Base-by-base conservation (phyloP, 2,888 invertebrate species). In the Brenthis hecate region DNA sequence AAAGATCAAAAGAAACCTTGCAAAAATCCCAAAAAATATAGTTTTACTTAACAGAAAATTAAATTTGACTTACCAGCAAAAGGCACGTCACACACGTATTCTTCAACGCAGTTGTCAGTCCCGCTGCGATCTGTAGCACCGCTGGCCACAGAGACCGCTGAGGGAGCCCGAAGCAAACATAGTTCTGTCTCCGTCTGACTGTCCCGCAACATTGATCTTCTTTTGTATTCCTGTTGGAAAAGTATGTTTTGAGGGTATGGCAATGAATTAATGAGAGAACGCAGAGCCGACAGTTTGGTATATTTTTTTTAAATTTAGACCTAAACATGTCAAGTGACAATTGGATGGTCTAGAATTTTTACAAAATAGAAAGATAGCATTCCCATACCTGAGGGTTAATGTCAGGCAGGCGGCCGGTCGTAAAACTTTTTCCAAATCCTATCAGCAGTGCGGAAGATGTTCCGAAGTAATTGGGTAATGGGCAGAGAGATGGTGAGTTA, bases 161-260 rank as follows among this genome's bases (percentile, higher is more conserved):
- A 96, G 75, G 96, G 95, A 77, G 96, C 97, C 82, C 97, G 96
- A n/a, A 94, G 80, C 94, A 96, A 74, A 94, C 94, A 85, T 93
- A 95, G 80, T 93, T 96, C 96, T 2, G 96, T 97, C 86, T 97
- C 96, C 4, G 97, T 97, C 86, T 97, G 97, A 93, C 96, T 97
- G 89, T 97, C 97, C 73, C 96, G 95, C 13, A 91, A 81, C 56
- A 81, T 82, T 11, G 97, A 97, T 75, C 96, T 94, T 77, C 97
- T 91, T 86, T 97, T 97, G 93, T 97, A 97, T 85, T 97, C 96
- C 96, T 96, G 93, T 73, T n/a, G 50, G n/a, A 19, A 53, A 13
- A 6, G n/a, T 14, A 36, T 48, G 3, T 48, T 13, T 23, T 28
- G 2, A 2, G 8, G 6, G 3, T 36, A 32, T 28, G 13, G 43